These are phyloP conservation scores for Pandemis corylana DNA, from an alignment of 2,888 invertebrate genomes.

Conservation along the genomic window DNA sequence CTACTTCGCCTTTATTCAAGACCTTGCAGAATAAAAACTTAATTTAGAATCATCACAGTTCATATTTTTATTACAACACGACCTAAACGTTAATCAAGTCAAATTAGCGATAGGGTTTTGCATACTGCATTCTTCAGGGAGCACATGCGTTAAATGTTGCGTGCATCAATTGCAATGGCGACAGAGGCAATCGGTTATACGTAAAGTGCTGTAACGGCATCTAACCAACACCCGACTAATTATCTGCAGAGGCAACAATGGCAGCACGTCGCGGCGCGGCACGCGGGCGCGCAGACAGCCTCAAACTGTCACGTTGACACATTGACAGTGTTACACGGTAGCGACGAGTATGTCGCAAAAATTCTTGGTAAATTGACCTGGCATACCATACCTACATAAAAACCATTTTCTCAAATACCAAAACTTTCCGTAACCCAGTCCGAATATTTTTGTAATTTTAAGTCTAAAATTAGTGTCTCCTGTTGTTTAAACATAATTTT, in stretches of 20 bases:
- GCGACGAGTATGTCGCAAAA: conserved; percentile 26
- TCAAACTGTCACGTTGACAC: conserved; percentile 44
- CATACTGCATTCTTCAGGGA: not conserved
- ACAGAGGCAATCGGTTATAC: conserved; percentile 61
- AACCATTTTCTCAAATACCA: conserved; percentile 17
- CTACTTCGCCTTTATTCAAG: not conserved
- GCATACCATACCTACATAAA: conserved; percentile 1
- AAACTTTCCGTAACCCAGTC: conserved; percentile 26
- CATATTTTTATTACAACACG: not conserved
- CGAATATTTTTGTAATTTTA: not conserved
- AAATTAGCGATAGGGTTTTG: not conserved
- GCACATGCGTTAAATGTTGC: conserved; percentile 14
- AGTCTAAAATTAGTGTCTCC: not conserved
- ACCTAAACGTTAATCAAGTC: not conserved
- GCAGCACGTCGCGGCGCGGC: conserved; percentile 69
- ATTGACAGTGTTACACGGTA: conserved; percentile 39
- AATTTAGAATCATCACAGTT: not conserved
- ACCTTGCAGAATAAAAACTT: not conserved
- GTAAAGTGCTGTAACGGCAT: conserved; percentile 77
- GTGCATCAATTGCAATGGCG: conserved; percentile 50
- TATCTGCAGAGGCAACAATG: conserved; percentile 82
- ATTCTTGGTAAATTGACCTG: conserved; percentile 25
- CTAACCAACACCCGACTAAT: conserved; percentile 68
- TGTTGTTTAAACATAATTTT: not conserved
- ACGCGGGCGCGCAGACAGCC: conserved; percentile 45